These are phyloP conservation scores for Megalopta genalis DNA, from an alignment of 1,140 invertebrate genomes.

Conservation along the genomic window DNA sequence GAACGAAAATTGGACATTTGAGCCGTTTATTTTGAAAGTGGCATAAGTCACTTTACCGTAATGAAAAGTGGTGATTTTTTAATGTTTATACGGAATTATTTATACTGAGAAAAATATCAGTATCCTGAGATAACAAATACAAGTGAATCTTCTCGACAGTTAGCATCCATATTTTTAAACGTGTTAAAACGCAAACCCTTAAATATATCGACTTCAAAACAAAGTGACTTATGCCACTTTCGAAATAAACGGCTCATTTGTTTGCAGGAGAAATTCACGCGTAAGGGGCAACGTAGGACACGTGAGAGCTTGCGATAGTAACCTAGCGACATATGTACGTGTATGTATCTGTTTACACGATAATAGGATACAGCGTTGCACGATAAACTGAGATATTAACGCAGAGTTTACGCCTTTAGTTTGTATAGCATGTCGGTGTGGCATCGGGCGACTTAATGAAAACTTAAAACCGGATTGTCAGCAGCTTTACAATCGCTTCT, in stretches of 20 bases:
- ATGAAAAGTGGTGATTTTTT: too few relatives aligned
- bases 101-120: too few relatives aligned
- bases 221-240: too few relatives aligned
- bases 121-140: too few relatives aligned
- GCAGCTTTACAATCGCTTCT: not conserved
- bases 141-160: too few relatives aligned
- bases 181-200: too few relatives aligned
- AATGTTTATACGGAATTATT: too few relatives aligned
- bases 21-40: too few relatives aligned
- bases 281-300: constrained; percentile 28
- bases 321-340: constrained; percentile 1
- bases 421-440: constrained; percentile 26
- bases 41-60: too few relatives aligned
- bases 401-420: constrained; percentile 45
- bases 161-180: too few relatives aligned
- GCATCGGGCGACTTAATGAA: constrained; percentile 48
- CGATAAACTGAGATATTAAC: constrained; percentile 62
- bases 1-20: constrained; percentile 34
- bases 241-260: too few relatives aligned
- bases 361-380: constrained; percentile 45
- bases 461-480: constrained; percentile 21
- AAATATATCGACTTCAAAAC: too few relatives aligned
- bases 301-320: constrained; percentile 19
- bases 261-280: constrained; percentile 4
- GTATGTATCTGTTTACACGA: constrained; percentile 41